Percentiles rank a stretch among this genome's conserved stretches.
Conservation (phyloP, 2,113 vertebrate genomes). For the Chionomys nivalis region DNA sequence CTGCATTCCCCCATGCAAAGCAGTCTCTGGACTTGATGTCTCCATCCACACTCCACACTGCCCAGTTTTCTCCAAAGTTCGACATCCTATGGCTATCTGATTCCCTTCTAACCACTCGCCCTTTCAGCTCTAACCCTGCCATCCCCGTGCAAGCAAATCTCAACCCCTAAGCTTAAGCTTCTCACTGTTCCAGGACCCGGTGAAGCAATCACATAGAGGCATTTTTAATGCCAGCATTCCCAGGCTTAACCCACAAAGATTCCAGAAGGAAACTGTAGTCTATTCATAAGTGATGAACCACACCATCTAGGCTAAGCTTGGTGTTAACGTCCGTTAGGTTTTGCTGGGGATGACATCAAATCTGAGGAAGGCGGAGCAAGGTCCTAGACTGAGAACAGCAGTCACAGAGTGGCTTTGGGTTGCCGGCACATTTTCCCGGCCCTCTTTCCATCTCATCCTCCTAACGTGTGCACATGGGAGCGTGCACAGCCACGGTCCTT, state of each 20-base stretch:
- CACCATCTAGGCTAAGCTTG: background rate
- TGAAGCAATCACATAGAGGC: background rate
- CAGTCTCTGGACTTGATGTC: background rate
- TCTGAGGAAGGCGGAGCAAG: background rate
- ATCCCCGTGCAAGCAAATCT: background rate
- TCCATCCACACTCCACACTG: background rate
- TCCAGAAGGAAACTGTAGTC: background rate
- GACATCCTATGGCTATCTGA: background rate
- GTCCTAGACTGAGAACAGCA: background rate
- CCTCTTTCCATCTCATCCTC: background rate
- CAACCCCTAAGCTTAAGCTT: background rate
- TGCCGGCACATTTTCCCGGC: background rate
- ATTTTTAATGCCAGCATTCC: background rate
- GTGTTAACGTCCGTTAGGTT: background rate
- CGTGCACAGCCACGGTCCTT: accelerated
- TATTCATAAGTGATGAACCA: background rate
- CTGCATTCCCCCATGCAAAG: background rate
- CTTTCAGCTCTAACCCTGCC: background rate
- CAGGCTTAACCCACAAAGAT: background rate
- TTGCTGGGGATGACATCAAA: background rate
- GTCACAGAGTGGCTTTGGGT: no score
- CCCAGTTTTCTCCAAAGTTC: background rate
- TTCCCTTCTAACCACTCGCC: background rate
- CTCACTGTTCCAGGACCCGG: background rate
- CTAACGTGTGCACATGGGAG: background rate